phyloP scores from a whole-genome alignment of 2,797 vertebrate genomes.

The Clarias laeviceps region DNA sequence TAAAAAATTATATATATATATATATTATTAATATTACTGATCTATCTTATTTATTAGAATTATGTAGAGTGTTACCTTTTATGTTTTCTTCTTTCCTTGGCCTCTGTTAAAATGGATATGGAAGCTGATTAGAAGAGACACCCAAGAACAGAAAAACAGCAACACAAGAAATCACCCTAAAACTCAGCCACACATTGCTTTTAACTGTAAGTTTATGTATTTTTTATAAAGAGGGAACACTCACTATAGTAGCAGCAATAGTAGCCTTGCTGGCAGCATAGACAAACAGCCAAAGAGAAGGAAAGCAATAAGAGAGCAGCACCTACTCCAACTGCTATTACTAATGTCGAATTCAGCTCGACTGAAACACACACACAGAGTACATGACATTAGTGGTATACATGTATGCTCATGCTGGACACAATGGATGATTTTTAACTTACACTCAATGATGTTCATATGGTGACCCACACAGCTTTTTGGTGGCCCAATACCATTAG shows the following conservation, averaged over 20 bases:
- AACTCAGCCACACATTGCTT: neutral
- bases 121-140: neutral
- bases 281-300: slow-evolving; percentile 71
- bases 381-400: neutral
- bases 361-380: slow-evolving; percentile 3
- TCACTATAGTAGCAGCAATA: slow-evolving; percentile 10
- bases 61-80: neutral
- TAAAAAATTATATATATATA: too few relatives aligned
- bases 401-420: neutral
- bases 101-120: neutral
- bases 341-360: neutral
- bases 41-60: neutral
- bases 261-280: slow-evolving; percentile 58
- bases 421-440: neutral
- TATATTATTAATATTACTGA: neutral
- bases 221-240: neutral
- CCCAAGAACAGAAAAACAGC: neutral
- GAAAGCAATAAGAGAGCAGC: slow-evolving; percentile 48
- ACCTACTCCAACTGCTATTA: neutral
- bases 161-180: neutral
- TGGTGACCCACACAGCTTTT: slow-evolving; percentile 76
- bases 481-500: slow-evolving; percentile 63
- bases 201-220: neutral
- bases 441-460: slow-evolving; percentile 68
- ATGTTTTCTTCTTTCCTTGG: neutral